Evolutionary conservation across 2,888 invertebrate species (phyloP).

Genomic region (Alloscopus bannaensis): DNA sequence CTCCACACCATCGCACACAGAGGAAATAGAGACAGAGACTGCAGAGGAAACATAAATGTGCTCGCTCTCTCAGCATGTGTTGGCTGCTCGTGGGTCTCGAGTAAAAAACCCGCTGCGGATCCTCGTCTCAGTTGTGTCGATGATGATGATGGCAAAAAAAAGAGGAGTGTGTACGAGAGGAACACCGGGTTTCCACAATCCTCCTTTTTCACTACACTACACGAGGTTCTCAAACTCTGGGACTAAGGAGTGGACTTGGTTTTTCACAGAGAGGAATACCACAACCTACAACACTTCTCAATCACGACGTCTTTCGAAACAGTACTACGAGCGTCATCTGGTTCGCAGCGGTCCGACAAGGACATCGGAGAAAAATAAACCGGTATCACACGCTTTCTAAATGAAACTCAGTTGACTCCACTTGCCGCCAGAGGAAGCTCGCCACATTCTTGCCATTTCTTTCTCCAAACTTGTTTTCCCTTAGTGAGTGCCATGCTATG

Average conservation of each 20-base stretch:
- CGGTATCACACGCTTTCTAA: too few species aligned
- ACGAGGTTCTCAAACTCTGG: too few species aligned
- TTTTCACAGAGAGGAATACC: not conserved
- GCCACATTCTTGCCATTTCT: not conserved
- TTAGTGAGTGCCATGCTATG: not conserved
- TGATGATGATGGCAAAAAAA: not conserved
- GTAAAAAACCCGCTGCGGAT: slow-evolving; percentile 67
- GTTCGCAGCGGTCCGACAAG: too few species aligned
- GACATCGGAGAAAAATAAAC: too few species aligned
- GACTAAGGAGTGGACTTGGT: not conserved
- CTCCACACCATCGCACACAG: too few species aligned
- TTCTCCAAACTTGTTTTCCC: not conserved
- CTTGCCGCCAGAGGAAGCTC: not conserved
- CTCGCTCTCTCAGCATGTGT: not conserved
- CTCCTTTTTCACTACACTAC: too few species aligned
- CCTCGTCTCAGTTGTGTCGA: slow-evolving; percentile 32
- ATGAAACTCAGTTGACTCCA: too few species aligned
- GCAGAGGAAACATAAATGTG: slow-evolving; percentile 58
- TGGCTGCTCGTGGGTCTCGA: not conserved
- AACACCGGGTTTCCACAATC: not conserved
- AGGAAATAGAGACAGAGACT: slow-evolving; percentile 32
- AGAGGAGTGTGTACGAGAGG: not conserved
- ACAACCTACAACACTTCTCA: not conserved
- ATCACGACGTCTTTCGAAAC: not conserved
- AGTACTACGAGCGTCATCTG: too few species aligned